Evolutionary conservation across 1,140 invertebrate species (phyloP).

Genomic region (Akabosia matsudoensis): DNA sequence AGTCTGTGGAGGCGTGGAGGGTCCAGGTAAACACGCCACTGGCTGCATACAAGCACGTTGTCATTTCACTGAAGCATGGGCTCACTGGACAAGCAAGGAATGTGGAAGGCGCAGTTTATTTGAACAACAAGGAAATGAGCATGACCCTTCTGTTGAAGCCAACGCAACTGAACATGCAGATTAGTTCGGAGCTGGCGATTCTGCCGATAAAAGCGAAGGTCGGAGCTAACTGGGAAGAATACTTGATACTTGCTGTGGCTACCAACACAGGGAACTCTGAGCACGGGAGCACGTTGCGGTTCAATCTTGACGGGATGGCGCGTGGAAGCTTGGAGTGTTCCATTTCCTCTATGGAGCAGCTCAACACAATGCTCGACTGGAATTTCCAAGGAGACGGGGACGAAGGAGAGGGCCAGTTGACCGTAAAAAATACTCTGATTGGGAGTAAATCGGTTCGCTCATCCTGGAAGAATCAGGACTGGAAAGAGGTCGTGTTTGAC

Average conservation of each 20-base stretch:
- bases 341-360: slow-evolving; percentile 6
- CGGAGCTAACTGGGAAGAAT: background rate
- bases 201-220: background rate
- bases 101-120: background rate
- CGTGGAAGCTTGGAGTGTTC: slow-evolving; percentile 21
- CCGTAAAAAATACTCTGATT: slow-evolving; percentile 1
- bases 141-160: background rate
- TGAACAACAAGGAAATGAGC: slow-evolving; percentile 34
- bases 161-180: background rate
- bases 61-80: background rate
- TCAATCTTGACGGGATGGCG: slow-evolving; percentile 30
- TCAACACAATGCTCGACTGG: slow-evolving; percentile 32
- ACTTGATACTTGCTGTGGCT: background rate
- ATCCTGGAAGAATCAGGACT: slow-evolving; percentile 35
- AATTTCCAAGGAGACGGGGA: slow-evolving; percentile 22
- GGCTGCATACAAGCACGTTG: slow-evolving; percentile 36
- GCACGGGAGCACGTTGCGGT: background rate
- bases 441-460: slow-evolving; percentile 24
- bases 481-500: slow-evolving; percentile 27
- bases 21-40: slow-evolving; percentile 43
- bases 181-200: background rate
- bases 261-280: background rate
- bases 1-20: background rate
- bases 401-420: background rate
- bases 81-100: background rate